A percentile compares a stretch with the other conserved stretches of the same genome.
Evolutionary conservation across 2,113 vertebrate species (phyloP).

Genomic region (human (Homo sapiens)): GRCh38 chrX:148862001-148862500

Average conservation of each 20-base stretch:
- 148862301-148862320: background rate
- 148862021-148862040: background rate
- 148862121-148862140: constrained; percentile 76
- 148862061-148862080: constrained; percentile 66
- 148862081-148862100: constrained; percentile 71
- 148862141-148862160: constrained; percentile 82
- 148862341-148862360: background rate
- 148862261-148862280: constrained; percentile 49
- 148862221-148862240: constrained; percentile 77
- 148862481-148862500: background rate
- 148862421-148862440: background rate
- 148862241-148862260: constrained; percentile 69
- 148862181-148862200: constrained; percentile 79
- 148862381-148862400: background rate
- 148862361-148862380: background rate
- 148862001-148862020: constrained; percentile 28
- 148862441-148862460: background rate
- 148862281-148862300: constrained; percentile 24
- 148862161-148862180: constrained; percentile 78
- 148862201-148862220: constrained; percentile 74
- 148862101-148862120: constrained; percentile 73
- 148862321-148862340: background rate
- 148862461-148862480: background rate
- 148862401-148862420: background rate
- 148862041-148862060: constrained; percentile 41